Base-by-base conservation (phyloP, 2,888 invertebrate species). In the Coenonympha glycerion region DNA sequence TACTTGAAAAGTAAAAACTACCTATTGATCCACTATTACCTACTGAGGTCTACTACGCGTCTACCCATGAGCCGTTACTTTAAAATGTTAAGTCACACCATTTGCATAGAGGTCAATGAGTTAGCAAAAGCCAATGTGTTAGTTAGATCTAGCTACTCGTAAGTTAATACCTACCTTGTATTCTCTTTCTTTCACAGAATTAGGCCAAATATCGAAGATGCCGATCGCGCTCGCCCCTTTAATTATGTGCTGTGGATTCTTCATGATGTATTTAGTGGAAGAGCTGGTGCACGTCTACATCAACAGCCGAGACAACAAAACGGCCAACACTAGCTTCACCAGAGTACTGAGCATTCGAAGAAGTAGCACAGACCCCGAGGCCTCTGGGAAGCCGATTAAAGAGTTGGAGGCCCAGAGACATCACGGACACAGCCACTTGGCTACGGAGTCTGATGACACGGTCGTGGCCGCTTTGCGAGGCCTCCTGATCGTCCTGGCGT, bases 261-360 rank as follows among this genome's bases (percentile, higher is more conserved):
- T 92, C 73, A 81, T 91, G 61, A 93, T 93, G 89, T 93, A 92
- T 68, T 79, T 94, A 1, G 90, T 95, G 13, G 95, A 95, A 63
- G 94, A 95, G 71, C 61, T 92, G 22, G 92, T 94, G 8, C 94
- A 95, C 65, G 71, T 89, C 9, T 91, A 92, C 68, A 85, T 94
- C 37, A 89, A 90, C 64, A 85, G 79, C 8, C 76, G 90, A 47
- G 82, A 86, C 50, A 81, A 77, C 26, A 78, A 74, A 47, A 65
- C 71, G 11, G 69, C 69, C 8, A 72, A 75, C 11, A 73, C 67
- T 0, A 70, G 72, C 26, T 73, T 80, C 30, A 70, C 81, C 0
- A 65, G 80, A 42, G 77, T 82, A 1, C 75, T 88, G 24, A 79
- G 77, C 51, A 68, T 85, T 19, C 69, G 86, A 44, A 72, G 74